Evolutionary conservation across 2,797 vertebrate genomes (phyloP), one percentile per base, ranked within the genome.

Genomic region (Taenioides sp.): DNA sequence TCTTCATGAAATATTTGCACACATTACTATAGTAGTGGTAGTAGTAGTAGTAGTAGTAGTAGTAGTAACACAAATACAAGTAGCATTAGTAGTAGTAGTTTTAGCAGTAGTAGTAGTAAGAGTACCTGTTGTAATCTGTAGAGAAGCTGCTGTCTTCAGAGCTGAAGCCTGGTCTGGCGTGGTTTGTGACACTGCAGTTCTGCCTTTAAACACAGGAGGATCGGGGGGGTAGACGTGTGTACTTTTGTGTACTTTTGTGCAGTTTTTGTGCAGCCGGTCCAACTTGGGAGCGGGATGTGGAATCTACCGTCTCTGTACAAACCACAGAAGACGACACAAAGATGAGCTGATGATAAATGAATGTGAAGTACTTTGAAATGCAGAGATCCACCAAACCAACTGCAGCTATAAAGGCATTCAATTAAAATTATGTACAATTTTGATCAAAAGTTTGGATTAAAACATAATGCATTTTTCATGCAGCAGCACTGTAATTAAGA

Each of bases 221-320:
- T 27, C 0, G 23, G 18, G 59, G 59, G 23, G 52, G 49, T 61
- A 25, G 62, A 22, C 4, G 27, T 64, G 64, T 70, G 63, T 64
- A 52, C 25, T 34, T 43, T 20, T 70, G 64, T 70, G 74, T 70
- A 64, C 61, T 68, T 68, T 28, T 68, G 52, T 65, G 55, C 10
- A 16, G 12, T 61, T 70, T 67, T 68, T 68, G 64, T 74, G 67
- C 73, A 55, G 54, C 79, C 64, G 18, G 75, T 72, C 80, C 49
- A 81, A 75, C 63, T 86, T 90, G 72, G 77, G 69, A 90, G 40
- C 82, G 80, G 84, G 80, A 84, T 91, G 89, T 86, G 84, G 88
- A 93, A 93, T 91, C 80, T 88, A 65, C 72, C 88, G 74, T 76
- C 72, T 73, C 47, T 16, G 28, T 74, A 11, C 72, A 83, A 84